Evolutionary conservation across 1,140 invertebrate species (phyloP).

Genomic region (Ceratoteleas bidentatus): DNA sequence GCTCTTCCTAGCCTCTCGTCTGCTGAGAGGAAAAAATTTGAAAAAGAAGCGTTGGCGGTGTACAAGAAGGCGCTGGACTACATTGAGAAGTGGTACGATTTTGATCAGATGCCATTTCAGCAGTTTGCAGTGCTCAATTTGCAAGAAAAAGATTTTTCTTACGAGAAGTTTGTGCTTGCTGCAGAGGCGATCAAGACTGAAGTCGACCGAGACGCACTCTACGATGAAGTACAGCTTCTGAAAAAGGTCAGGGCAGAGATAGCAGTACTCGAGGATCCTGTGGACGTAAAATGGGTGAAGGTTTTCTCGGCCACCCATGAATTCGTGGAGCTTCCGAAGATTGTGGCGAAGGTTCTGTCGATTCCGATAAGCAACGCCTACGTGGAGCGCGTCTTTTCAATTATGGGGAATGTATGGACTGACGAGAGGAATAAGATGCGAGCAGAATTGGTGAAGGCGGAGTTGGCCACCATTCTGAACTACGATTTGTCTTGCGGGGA

Average conservation of each 20-base stretch:
- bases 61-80: constrained; percentile 9
- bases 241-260: neutral
- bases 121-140: constrained; percentile 6
- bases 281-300: constrained; percentile 18
- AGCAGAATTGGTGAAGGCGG: constrained; percentile 10
- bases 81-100: constrained; percentile 32
- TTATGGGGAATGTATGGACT: constrained; percentile 34
- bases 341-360: constrained; percentile 23
- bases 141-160: neutral
- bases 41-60: constrained; percentile 14
- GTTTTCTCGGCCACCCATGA: constrained; percentile 1
- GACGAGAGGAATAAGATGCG: constrained; percentile 33
- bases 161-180: constrained; percentile 5
- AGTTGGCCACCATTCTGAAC: constrained; percentile 52
- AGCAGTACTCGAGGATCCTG: neutral
- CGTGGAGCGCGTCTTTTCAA: constrained; percentile 23
- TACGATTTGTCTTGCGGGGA: constrained; percentile 95
- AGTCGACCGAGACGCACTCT: constrained; percentile 4
- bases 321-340: constrained; percentile 6
- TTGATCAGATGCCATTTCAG: constrained; percentile 23
- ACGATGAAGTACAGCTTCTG: constrained; percentile 9
- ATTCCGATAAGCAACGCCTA: constrained; percentile 40
- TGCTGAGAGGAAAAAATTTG: neutral
- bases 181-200: neutral
- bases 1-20: constrained; percentile 8